phyloP scores from a whole-genome alignment of 2,888 invertebrate species.

The Aphidius colemani region DNA sequence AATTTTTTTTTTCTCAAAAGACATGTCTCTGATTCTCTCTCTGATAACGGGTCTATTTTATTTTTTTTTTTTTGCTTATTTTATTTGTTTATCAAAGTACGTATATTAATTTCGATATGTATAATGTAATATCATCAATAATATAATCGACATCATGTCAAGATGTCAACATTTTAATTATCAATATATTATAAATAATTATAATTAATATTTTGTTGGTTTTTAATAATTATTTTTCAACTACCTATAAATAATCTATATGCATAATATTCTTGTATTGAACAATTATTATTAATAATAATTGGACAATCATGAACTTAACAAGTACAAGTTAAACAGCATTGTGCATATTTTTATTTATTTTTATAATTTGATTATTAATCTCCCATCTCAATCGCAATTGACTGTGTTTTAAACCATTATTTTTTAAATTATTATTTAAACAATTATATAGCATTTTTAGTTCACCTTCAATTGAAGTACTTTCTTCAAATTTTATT shows the following conservation, averaged over 20 bases:
- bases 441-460: no score
- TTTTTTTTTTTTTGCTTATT: conserved; percentile 13
- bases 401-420: background rate
- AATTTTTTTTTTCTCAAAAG: conserved; percentile 4
- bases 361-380: conserved; percentile 1
- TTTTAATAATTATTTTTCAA: background rate
- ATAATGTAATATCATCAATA: no score
- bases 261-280: conserved; percentile 6
- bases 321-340: background rate
- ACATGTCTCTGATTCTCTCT: conserved; percentile 10
- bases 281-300: conserved; percentile 4
- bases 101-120: conserved; percentile 15
- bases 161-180: conserved; percentile 7
- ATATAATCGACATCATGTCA: no score
- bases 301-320: background rate
- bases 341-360: conserved; percentile 1
- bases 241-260: conserved; percentile 24
- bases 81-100: conserved; percentile 9
- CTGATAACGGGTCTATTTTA: conserved; percentile 23
- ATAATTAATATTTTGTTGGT: background rate
- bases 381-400: conserved; percentile 5
- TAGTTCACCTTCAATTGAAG: no score
- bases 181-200: conserved; percentile 43
- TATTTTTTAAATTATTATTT: no score
- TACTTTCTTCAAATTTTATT: no score